Evolutionary conservation across 2,888 invertebrate genomes (phyloP).

Genomic region (Morinoia aosen): DNA sequence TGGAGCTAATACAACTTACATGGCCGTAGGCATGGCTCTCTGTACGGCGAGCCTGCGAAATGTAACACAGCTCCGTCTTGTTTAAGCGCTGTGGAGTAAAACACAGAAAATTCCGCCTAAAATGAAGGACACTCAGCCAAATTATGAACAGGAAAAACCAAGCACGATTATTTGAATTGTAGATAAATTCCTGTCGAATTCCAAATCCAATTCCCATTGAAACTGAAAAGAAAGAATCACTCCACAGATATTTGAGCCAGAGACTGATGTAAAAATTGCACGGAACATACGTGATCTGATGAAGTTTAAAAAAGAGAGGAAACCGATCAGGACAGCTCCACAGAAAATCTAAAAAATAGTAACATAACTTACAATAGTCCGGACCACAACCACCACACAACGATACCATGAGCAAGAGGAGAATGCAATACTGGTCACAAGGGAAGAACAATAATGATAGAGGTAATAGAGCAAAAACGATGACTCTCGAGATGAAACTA

Average conservation of each 20-base stretch:
- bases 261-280: background rate
- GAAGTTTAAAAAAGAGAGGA: background rate
- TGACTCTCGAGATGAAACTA: background rate
- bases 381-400: conserved; percentile 5
- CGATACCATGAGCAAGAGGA: background rate
- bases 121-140: too few species aligned
- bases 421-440: background rate
- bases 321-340: background rate
- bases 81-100: background rate
- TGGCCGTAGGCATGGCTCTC: background rate
- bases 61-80: background rate
- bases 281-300: background rate
- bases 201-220: background rate
- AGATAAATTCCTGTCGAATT: background rate
- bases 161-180: background rate
- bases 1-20: background rate
- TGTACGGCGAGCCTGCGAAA: background rate
- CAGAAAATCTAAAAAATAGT: background rate
- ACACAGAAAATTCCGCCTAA: background rate
- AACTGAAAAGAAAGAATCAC: background rate
- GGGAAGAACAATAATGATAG: background rate
- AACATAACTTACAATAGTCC: background rate
- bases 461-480: conserved; percentile 18
- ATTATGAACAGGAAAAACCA: background rate
- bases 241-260: background rate